A percentile compares a stretch with the other conserved stretches of the same genome.
Evolutionary conservation across 2,888 invertebrate species (phyloP).

Genomic region (Eilema sororculum): DNA sequence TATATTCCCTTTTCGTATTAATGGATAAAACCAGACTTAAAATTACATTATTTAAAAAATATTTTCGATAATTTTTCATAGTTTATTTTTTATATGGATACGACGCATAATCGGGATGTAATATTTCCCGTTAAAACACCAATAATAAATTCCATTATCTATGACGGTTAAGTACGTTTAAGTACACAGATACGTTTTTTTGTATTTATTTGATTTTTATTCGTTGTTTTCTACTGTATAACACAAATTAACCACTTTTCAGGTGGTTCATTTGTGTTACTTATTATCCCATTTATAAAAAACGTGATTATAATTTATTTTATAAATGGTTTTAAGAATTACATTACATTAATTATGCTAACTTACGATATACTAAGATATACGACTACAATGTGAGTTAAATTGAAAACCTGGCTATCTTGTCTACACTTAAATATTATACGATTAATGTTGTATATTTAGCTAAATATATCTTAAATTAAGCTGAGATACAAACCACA

Average conservation of each 20-base stretch:
- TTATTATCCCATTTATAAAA: slow-evolving; percentile 68
- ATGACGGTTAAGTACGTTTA: slow-evolving; percentile 77
- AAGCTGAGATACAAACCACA: slow-evolving; percentile 71
- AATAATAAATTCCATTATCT: slow-evolving; percentile 76
- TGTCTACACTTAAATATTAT: slow-evolving; percentile 80
- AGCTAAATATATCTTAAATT: slow-evolving; percentile 77
- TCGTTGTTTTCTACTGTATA: slow-evolving; percentile 82
- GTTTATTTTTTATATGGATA: slow-evolving; percentile 68
- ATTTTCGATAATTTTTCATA: not conserved
- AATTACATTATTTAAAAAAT: not conserved
- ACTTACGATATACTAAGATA: slow-evolving; percentile 76
- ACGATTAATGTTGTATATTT: slow-evolving; percentile 84
- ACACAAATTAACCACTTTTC: slow-evolving; percentile 64
- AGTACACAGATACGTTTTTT: slow-evolving; percentile 79
- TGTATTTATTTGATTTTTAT: slow-evolving; percentile 78
- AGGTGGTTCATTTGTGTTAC: slow-evolving; percentile 62
- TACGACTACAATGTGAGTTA: slow-evolving; percentile 77
- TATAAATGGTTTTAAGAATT: slow-evolving; percentile 63
- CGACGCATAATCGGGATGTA: slow-evolving; percentile 63
- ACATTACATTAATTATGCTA: slow-evolving; percentile 85
- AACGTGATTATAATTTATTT: slow-evolving; percentile 40
- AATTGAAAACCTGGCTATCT: slow-evolving; percentile 87
- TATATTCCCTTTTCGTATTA: not conserved
- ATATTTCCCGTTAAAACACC: slow-evolving; percentile 69
- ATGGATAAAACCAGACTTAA: slow-evolving; percentile 10